Conservation (phyloP, 2,888 invertebrate genomes). For the Lomographa bimaculata region DNA sequence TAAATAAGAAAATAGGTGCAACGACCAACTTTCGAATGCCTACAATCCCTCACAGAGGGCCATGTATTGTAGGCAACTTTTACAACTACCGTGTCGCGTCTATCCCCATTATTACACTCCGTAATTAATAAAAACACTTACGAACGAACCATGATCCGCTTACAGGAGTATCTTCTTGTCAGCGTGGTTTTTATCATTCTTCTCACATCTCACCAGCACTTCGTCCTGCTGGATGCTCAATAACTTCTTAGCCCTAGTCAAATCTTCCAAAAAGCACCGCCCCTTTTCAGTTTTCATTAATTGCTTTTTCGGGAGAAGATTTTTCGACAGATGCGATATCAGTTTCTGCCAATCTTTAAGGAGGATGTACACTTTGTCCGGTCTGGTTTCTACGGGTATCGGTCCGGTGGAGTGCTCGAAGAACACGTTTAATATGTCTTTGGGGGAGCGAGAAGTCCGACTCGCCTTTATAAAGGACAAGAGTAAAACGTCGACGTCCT, state of each 20-base stretch:
- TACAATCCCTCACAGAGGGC: constrained; percentile 16
- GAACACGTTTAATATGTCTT: constrained; percentile 62
- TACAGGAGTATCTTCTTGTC: constrained; percentile 61
- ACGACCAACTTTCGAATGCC: constrained; percentile 4
- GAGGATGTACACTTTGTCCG: constrained; percentile 56
- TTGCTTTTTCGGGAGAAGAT: constrained; percentile 64
- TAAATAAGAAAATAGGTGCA: constrained; percentile 24
- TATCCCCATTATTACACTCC: constrained; percentile 10
- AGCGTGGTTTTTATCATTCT: constrained; percentile 30
- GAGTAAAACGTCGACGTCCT: constrained; percentile 58
- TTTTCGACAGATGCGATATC: constrained; percentile 66
- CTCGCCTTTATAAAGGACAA: constrained; percentile 54
- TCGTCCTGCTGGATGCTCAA: constrained; percentile 55
- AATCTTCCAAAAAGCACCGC: constrained; percentile 64
- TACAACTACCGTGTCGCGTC: constrained; percentile 8
- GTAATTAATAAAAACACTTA: constrained; percentile 23
- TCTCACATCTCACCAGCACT: constrained; percentile 45
- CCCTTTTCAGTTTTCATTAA: constrained; percentile 69
- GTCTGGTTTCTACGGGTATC: constrained; percentile 60
- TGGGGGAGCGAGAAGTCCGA: constrained; percentile 43
- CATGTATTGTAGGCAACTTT: constrained; percentile 8
- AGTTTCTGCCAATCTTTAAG: constrained; percentile 72
- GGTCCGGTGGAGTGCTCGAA: constrained; percentile 68
- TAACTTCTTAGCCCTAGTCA: constrained; percentile 66
- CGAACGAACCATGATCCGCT: constrained; percentile 18